Percentiles rank a stretch among this genome's conserved stretches.
Conservation (phyloP, 2,113 vertebrate genomes). For the Grammomys surdaster region DNA sequence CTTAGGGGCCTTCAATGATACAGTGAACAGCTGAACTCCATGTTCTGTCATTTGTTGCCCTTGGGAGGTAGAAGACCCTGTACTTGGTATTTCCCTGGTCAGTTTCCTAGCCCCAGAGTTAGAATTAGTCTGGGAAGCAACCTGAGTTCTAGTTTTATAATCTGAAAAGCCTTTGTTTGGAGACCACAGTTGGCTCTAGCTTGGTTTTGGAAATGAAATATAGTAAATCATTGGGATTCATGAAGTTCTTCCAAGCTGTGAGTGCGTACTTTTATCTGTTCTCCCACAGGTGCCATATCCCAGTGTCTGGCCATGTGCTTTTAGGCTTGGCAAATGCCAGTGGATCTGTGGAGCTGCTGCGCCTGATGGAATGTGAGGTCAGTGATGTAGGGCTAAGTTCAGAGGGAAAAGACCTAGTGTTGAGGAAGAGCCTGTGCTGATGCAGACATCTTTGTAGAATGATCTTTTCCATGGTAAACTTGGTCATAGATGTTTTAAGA, state of each 20-base stretch:
- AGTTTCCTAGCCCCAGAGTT: not conserved
- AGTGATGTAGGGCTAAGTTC: slow-evolving; percentile 64
- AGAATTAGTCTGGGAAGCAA: not conserved
- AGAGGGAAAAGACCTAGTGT: not conserved
- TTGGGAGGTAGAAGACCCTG: not conserved
- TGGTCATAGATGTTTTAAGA: not conserved
- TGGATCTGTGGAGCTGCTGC: slow-evolving; percentile 90
- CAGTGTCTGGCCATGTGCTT: slow-evolving; percentile 87
- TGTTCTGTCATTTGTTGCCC: not conserved
- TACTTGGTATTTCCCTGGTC: not conserved
- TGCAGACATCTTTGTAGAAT: rapidly evolving
- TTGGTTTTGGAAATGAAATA: not conserved
- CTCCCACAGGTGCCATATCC: slow-evolving; percentile 92
- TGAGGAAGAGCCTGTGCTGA: not conserved
- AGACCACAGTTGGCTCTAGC: not conserved
- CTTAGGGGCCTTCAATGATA: not conserved
- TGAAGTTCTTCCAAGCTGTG: rapidly evolving
- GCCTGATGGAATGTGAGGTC: slow-evolving; percentile 89
- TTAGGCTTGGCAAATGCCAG: slow-evolving; percentile 91
- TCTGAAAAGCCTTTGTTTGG: not conserved
- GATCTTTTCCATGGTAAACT: not conserved
- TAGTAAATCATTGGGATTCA: too few relatives aligned
- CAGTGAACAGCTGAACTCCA: too few relatives aligned
- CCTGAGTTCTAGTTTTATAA: not conserved
- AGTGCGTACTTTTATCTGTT: not conserved